Evolutionary conservation across 2,888 invertebrate genomes (phyloP).

Genomic region (Schizotus pectinicornis): DNA sequence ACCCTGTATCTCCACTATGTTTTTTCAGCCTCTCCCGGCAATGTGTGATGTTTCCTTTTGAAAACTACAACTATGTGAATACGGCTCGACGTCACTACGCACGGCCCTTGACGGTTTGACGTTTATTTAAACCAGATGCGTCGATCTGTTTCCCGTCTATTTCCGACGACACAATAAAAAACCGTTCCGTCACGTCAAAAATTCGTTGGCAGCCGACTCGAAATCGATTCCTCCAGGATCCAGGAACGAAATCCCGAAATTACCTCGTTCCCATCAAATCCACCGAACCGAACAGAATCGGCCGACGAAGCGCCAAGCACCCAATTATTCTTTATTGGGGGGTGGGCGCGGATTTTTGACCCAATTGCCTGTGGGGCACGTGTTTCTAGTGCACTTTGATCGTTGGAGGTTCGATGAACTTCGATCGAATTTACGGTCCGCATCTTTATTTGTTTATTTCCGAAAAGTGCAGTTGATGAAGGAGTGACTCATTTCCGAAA

Average conservation of each 20-base stretch:
- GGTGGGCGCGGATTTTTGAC: background rate
- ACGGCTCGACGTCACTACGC: no score
- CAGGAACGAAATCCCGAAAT: background rate
- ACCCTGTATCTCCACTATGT: no score
- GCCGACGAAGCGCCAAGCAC: background rate
- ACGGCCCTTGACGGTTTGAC: slow-evolving; percentile 4
- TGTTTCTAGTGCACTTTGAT: background rate
- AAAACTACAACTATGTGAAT: no score
- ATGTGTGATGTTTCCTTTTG: no score
- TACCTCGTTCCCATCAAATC: background rate
- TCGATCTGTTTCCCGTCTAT: slow-evolving; percentile 29
- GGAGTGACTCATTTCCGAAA: background rate
- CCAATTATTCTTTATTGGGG: no score
- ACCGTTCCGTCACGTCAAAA: slow-evolving; percentile 5
- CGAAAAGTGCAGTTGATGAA: slow-evolving; percentile 5
- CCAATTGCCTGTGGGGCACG: background rate
- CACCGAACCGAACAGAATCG: background rate
- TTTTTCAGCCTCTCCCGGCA: no score
- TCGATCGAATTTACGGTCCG: slow-evolving; percentile 9
- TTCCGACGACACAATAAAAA: slow-evolving; percentile 19
- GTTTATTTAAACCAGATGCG: slow-evolving; percentile 28
- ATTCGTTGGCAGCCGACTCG: no score
- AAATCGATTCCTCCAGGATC: background rate
- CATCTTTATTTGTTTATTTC: slow-evolving; percentile 11
- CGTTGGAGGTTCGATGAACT: slow-evolving; percentile 21